Base-by-base conservation (phyloP, 2,797 vertebrate species). In the Rachycentron canadum region DNA sequence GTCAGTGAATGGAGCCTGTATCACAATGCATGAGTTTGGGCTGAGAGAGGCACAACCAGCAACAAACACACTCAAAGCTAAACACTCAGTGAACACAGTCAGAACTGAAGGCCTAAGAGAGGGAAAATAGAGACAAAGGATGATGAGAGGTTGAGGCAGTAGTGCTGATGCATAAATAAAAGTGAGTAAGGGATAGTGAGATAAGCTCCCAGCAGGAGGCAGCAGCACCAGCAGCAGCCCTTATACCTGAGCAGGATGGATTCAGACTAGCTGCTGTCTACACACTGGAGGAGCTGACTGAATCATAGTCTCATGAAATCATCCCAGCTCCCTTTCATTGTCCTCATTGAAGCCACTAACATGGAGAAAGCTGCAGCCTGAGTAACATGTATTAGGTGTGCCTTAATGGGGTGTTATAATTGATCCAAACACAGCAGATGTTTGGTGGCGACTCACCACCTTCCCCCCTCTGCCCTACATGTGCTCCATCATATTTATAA, bases 391-490 rank as follows among this genome's bases (percentile, higher is more conserved):
- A 72, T 64, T 38, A 53, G 84, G 43, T 79, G 64, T 50, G 52
- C 58, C 55, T 53, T 53, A 55, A 55, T 56, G 74, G 40, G 41
- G 40, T 30, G 55, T 58, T 64, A 49, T 49, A 65, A 56, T 69
- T n/a, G n/a, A n/a, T n/a, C n/a, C n/a, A n/a, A n/a, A n/a, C n/a
- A n/a, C n/a, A n/a, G n/a, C 90, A 89, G 86, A 92, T 93, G 82
- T 86, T 36, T 82, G 28, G 66, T n/a, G 25, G 73, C 76, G 79
- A 87, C 66, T 82, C 79, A 78, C 49, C 58, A 4, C 23, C 45
- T 67, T 41, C 60, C 34, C 50, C 59, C 38, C 60, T 52, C 32
- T 50, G 38, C 28, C 40, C 47, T 53, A 30, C 13, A 41, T 41
- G 40, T 17, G 14, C 40, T 41, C 40, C 14, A 41, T 17, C 40